Conservation (phyloP, 2,113 vertebrate species). For the Indicator maculatus region DNA sequence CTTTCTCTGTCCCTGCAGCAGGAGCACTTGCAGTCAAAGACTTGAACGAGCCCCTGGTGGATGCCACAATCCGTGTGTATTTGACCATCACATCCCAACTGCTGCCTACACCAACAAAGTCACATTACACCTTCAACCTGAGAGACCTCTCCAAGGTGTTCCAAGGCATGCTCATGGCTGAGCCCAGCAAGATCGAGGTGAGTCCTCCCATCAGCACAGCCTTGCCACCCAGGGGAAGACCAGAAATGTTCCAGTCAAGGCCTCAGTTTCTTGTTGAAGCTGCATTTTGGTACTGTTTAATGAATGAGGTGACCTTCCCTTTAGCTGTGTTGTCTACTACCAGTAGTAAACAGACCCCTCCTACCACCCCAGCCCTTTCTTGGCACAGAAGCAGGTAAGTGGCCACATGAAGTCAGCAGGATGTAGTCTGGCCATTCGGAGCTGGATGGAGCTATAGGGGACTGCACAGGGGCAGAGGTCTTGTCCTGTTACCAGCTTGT, state of each 20-base stretch:
- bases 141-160: constrained; percentile 94
- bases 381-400: neutral
- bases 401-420: neutral
- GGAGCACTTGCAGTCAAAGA: constrained; percentile 74
- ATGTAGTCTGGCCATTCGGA: neutral
- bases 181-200: constrained; percentile 81
- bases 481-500: neutral
- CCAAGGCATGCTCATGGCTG: constrained; percentile 92
- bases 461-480: neutral
- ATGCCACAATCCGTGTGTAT: constrained; percentile 84
- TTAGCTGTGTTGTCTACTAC: neutral
- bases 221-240: neutral
- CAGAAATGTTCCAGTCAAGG: neutral
- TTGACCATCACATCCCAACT: constrained; percentile 86
- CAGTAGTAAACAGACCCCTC: neutral
- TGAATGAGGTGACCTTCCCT: neutral
- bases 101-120: constrained; percentile 91
- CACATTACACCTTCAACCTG: constrained; percentile 93
- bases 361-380: neutral
- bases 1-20: constrained; percentile 55
- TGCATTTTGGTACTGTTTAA: neutral
- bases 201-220: constrained; percentile 27
- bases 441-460: neutral
- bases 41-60: constrained; percentile 80
- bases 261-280: neutral